Evolutionary conservation across 2,113 vertebrate species (phyloP), one percentile per base, ranked within the genome.

Genomic region (Otis tarda): DNA sequence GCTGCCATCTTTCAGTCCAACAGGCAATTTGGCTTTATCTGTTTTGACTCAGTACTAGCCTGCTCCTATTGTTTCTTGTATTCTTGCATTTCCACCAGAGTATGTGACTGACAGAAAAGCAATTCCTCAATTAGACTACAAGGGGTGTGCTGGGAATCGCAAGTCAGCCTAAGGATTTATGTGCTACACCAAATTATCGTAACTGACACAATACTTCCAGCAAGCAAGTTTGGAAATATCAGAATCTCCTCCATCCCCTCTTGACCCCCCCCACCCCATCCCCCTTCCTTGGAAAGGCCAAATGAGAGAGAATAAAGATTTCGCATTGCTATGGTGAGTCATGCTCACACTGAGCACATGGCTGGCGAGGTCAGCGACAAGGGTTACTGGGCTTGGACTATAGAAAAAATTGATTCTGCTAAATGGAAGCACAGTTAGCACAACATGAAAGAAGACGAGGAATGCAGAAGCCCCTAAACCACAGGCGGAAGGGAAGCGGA

Each of bases 131-230:
- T 96, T 88, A 87, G 83, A 85, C 84, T 94, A 75, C 87, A 91
- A 94, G 73, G 76, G 10, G 39, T 83, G 65, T 96, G 67, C 92
- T 96, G 95, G 95, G 91, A 97, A 97, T 91, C 31, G 0, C 63
- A 75, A 84, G 37, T 52, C 82, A 74, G 77, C 70, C 71, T 63
- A 94, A 94, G 68, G 68, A 91, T 96, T 95, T 83, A 71, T 89
- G 93, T 76, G 82, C 77, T 94, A 74, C 81, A 84, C 55, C 56
- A 84, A 17, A 78, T 96, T 93, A 94, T 82, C 4, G 18, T 86
- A 96, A 92, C 85, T 96, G 87, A 93, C 95, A 96, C 77, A 85
- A 69, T 11, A 69, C 56, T 97, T 96, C 93, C 97, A 97, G 96
- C 83, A 97, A 97, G 35, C 41, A 50, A 91, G 67, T 92, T 93